Evolutionary conservation across 2,113 vertebrate genomes (phyloP).

Genomic region (Ranitomeya variabilis): DNA sequence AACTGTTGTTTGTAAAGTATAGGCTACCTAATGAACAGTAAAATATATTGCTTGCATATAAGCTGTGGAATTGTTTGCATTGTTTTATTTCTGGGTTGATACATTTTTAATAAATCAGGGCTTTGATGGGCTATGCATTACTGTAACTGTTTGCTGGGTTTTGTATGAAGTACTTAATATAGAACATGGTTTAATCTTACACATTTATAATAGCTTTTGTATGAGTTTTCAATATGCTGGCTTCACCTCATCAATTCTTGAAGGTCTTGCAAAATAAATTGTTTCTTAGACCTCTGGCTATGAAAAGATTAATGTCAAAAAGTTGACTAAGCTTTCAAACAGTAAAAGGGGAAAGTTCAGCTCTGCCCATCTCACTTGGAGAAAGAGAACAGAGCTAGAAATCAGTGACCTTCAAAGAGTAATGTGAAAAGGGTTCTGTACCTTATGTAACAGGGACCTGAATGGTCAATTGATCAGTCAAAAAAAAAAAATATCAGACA

Average conservation of each 20-base stretch:
- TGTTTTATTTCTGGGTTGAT: slow-evolving; percentile 49
- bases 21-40: slow-evolving; percentile 28
- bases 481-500: not conserved
- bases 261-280: slow-evolving; percentile 48
- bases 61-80: slow-evolving; percentile 37
- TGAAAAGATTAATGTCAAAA: slow-evolving; percentile 46
- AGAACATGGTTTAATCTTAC: slow-evolving; percentile 25
- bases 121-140: slow-evolving; percentile 13
- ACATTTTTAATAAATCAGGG: not conserved
- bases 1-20: slow-evolving; percentile 35
- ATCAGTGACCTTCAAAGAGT: slow-evolving; percentile 31
- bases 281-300: slow-evolving; percentile 49
- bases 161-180: slow-evolving; percentile 2
- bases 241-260: slow-evolving; percentile 19
- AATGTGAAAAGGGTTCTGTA: not conserved
- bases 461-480: not conserved
- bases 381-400: slow-evolving; percentile 2
- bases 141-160: not conserved
- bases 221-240: slow-evolving; percentile 39
- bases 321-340: slow-evolving; percentile 41
- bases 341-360: slow-evolving; percentile 22
- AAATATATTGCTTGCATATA: slow-evolving; percentile 51
- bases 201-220: slow-evolving; percentile 46
- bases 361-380: slow-evolving; percentile 27
- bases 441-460: not conserved